Base-by-base conservation (phyloP, 2,888 invertebrate species). In the Stenurella melanura region DNA sequence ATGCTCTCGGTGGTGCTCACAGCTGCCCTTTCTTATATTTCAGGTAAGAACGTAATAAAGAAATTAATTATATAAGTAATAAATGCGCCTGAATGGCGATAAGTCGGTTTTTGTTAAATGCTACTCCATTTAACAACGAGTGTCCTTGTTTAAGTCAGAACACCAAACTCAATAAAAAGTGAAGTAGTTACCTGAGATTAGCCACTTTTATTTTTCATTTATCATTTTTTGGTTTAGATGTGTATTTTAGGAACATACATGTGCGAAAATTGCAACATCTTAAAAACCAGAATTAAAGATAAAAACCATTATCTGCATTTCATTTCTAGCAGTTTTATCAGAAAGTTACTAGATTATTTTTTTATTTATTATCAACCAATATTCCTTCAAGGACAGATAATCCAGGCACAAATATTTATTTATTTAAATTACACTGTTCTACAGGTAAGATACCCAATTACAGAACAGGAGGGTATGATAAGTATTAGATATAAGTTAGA, bases 21-120 rank as follows among this genome's bases (percentile, higher is more conserved):
- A 87, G 95, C 96, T 83, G 94, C 96, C 83, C 92, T 97, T 83
- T 94, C 95, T 84, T 96, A 96, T 91, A 94, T 97, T 91, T 95
- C 96, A 91, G 96, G 97, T 97, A 91, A 91, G 90, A 21, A 21
- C 15, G 6, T 19, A 17, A 26, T 30, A 57, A 57, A 57, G 42
- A 42, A 50, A 60, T 70, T 12, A 21, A 10, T 70, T 21, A 60
- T 21, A 70, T 3, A 70, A 38, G 56, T 60, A 26, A n/a, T 42
- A 21, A 70, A n/a, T 38, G 42, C 69, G 42, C 15, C n/a, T 42
- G 57, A 26, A n/a, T 26, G 68, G n/a, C 17, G 15, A n/a, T 56
- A 21, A 34, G 7, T 68, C 26, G 15, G n/a, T 12, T 54, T 19
- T 54, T 68, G n/a, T 26, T 12, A 56, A n/a, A 26, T 38, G 64